Base-by-base conservation (phyloP, 1,140 invertebrate species). In the Coptotermes formosanus region DNA sequence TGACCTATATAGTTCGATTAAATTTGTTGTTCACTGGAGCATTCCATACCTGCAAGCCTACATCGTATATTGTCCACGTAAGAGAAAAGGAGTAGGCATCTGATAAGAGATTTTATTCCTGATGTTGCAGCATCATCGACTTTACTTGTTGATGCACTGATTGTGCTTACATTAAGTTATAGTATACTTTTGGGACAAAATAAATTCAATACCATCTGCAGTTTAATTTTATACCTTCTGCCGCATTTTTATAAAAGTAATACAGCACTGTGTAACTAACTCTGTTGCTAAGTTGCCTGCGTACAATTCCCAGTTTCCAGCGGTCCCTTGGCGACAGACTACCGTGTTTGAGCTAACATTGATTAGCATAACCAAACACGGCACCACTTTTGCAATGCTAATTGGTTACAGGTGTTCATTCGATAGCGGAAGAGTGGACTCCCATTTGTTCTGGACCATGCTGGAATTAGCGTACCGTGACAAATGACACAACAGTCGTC, bases 311-410 rank as follows among this genome's bases (percentile, higher is more conserved):
- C 19, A 64, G 6, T 69, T 69, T 69, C 64, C 12, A n/a, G n/a
- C 64, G 19, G 7, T 69, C 64, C 21, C 64, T n/a, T 30, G 12
- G 82, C 32, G 82, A 43, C 82, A 4, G 30, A 83, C 23, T 83
- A 30, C 64, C 23, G 64, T 25, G 64, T 69, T 30, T 21, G n/a
- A 69, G 64, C 64, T 3, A 30, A 25, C 64, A 44, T 83, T 83
- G 82, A 83, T 83, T 83, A 83, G 19, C 82, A 83, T 83, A 83
- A 43, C 82, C 48, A 52, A 52, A 44, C 82, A 83, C n/a, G 30
- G 82, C 82, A 21, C 21, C 82, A 83, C 82, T 83, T 83, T 83
- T 83, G 82, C 82, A 83, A 83, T 83, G 82, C 82, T 83, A 83
- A 83, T 83, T 83, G 23, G n/a, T 52, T 83, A 83, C 82, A 83